Conservation (phyloP, 1,140 invertebrate genomes). For the Andrena cerasifolii region DNA sequence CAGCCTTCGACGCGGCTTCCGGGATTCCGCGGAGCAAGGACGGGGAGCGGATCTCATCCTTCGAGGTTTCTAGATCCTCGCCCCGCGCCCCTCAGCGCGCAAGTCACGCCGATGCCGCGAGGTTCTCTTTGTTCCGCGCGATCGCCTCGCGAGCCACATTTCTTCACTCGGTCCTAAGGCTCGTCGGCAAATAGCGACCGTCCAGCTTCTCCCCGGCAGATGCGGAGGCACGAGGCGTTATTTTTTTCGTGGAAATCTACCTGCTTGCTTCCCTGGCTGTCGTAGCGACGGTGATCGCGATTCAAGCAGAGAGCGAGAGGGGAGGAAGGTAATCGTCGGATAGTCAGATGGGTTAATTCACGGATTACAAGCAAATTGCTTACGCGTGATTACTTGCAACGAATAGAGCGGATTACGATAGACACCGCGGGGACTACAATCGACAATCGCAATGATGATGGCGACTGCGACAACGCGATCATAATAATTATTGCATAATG, state of each 20-base stretch:
- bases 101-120: slow-evolving; percentile 70
- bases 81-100: slow-evolving; percentile 49
- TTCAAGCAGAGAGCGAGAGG: neutral
- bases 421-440: slow-evolving; percentile 47
- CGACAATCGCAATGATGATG: slow-evolving; percentile 63
- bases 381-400: slow-evolving; percentile 53
- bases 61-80: slow-evolving; percentile 63
- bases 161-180: slow-evolving; percentile 46
- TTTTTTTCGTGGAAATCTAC: no score
- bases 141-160: slow-evolving; percentile 21
- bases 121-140: slow-evolving; percentile 51
- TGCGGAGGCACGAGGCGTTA: neutral
- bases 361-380: slow-evolving; percentile 24
- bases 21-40: slow-evolving; percentile 74
- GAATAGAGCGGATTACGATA: slow-evolving; percentile 49
- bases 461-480: slow-evolving; percentile 67
- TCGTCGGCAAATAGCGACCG: slow-evolving; percentile 52
- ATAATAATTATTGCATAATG: slow-evolving; percentile 80
- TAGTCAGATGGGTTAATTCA: no score
- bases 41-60: slow-evolving; percentile 69
- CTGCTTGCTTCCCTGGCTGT: no score
- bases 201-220: slow-evolving; percentile 18
- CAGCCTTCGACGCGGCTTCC: slow-evolving; percentile 64
- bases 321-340: no score
- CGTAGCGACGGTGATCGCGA: neutral